These are phyloP conservation scores for Chaetoderma sp. DNA, from an alignment of 2,888 invertebrate genomes.

Conservation along the genomic window DNA sequence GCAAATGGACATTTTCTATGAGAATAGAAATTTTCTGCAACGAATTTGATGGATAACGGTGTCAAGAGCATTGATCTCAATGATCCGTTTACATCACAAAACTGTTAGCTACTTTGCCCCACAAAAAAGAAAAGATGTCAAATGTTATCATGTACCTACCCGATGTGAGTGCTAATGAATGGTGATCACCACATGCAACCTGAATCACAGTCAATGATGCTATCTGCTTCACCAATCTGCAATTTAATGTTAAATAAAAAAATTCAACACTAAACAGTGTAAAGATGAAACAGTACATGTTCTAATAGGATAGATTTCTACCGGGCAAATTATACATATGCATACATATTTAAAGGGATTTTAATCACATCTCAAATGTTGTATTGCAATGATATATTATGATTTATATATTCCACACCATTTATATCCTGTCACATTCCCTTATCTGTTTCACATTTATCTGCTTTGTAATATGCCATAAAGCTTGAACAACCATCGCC, in stretches of 20 bases:
- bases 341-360: not conserved
- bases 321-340: not conserved
- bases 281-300: not conserved
- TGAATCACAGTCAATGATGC: conserved; percentile 85
- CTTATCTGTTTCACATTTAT: no score
- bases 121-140: not conserved
- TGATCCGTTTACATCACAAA: no score
- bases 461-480: no score
- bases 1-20: no score
- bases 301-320: not conserved
- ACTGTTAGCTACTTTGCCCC: not conserved
- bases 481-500: not conserved
- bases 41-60: no score
- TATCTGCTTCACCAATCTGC: conserved; percentile 76
- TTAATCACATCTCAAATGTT: no score
- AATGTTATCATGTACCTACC: conserved; percentile 73
- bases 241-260: conserved; percentile 11
- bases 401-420: no score
- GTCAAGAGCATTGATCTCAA: no score
- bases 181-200: conserved; percentile 86
- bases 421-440: no score
- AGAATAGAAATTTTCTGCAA: no score
- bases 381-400: no score
- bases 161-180: conserved; percentile 86
- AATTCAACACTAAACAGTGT: not conserved